Base-by-base conservation (phyloP, 2,888 invertebrate genomes). In the Meganola albula region DNA sequence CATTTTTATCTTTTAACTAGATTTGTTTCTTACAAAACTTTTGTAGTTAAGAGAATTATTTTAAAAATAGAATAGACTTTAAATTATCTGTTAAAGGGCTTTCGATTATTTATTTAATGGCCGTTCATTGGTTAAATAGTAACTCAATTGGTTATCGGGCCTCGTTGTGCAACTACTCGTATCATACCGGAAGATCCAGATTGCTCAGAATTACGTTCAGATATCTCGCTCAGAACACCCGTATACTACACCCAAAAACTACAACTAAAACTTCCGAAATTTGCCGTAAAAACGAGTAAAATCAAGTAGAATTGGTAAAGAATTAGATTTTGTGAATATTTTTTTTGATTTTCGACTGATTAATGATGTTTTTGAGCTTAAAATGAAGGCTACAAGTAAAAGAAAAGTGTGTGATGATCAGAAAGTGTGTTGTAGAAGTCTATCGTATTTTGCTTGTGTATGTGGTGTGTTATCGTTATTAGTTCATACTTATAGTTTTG, bases 141-240 rank as follows among this genome's bases (percentile, higher is more conserved):
- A 44, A 45, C 70, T 68, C 82, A 84, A 84, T 84, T 42, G 55
- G 58, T 74, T 77, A 78, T 82, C 79, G 65, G 68, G 44, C 42
- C 53, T 35, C 52, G 55, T 75, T 82, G 82, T 68, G 77, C 74
- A 79, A 82, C 69, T 32, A 46, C 60, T 56, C 59, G 44, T 67
- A 71, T 70, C 65, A 51, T 53, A 51, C 80, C 75, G 84, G 85
- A 85, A 82, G 77, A 57, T 46, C 59, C 68, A 72, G 53, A 74
- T 77, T 78, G 66, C 56, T 47, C 53, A 53, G 76, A 72, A 82
- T 76, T 74, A 74, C 58, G 55, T 59, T 47, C 65, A 65, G 74
- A 79, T 76, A 79, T 65, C 62, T 58, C 53, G 32, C 12, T 20
- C 34, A 34, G 38, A 16, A 35, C 38, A 51, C 48, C 48, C 46